Evolutionary conservation across 2,888 invertebrate genomes (phyloP).

Genomic region (Dicycla oo): DNA sequence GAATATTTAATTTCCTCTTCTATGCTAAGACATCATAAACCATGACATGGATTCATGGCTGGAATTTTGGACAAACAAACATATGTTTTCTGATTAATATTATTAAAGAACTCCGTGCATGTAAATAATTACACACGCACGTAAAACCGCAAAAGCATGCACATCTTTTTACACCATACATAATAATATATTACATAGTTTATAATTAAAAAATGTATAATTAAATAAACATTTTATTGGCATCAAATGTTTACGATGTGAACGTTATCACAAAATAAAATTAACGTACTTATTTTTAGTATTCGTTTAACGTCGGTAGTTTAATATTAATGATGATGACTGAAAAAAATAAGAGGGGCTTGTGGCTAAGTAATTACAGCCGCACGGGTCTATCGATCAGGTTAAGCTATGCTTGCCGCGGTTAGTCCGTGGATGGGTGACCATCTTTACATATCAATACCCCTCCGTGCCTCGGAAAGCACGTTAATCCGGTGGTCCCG

Average conservation of each 20-base stretch:
- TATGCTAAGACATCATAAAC: too few relatives aligned
- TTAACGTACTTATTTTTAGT: slow-evolving; percentile 41
- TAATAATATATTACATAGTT: slow-evolving; percentile 23
- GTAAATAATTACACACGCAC: slow-evolving; percentile 34
- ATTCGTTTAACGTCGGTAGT: slow-evolving; percentile 29
- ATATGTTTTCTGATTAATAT: not conserved
- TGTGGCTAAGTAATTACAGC: too few relatives aligned
- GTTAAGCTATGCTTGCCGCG: too few relatives aligned
- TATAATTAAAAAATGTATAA: slow-evolving; percentile 30
- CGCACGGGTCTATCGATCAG: too few relatives aligned
- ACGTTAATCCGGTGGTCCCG: too few relatives aligned
- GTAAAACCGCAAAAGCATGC: slow-evolving; percentile 28
- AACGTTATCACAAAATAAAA: slow-evolving; percentile 49
- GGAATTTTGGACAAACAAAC: not conserved
- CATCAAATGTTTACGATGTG: slow-evolving; percentile 51
- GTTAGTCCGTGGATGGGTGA: too few relatives aligned
- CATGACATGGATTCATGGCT: too few relatives aligned
- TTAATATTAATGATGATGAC: slow-evolving; percentile 8
- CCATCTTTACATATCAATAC: too few relatives aligned
- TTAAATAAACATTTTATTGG: slow-evolving; percentile 51
- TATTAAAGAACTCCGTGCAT: not conserved
- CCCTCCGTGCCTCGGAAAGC: too few relatives aligned
- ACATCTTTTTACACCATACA: slow-evolving; percentile 26
- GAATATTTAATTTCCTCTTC: too few relatives aligned
- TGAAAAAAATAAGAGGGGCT: too few relatives aligned